Conservation (phyloP, 64 coral and sea anemone genomes). For the Anthopleura sola region DNA sequence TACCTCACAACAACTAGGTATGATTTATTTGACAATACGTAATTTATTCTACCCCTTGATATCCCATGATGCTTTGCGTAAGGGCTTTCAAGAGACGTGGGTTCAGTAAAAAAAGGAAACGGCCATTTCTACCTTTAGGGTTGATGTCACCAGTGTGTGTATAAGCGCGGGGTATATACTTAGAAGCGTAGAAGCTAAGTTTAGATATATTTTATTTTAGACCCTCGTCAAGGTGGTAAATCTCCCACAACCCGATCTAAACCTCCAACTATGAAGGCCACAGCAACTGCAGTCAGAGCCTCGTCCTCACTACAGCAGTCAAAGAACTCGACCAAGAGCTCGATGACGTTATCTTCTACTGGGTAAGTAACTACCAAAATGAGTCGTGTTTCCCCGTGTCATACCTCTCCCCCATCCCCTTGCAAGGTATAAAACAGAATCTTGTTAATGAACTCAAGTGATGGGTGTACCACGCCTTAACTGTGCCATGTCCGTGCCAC, state of each 20-base stretch:
- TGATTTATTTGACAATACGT: neutral
- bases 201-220: neutral
- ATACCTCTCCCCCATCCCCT: neutral
- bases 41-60: neutral
- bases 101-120: too few relatives aligned
- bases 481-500: too few relatives aligned
- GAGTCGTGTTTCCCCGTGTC: neutral
- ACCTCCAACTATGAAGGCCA: slow-evolving; percentile 36
- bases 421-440: too few relatives aligned
- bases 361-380: slow-evolving; percentile 20
- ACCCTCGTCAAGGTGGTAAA: neutral
- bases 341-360: slow-evolving; percentile 23
- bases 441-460: too few relatives aligned
- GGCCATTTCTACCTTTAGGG: neutral
- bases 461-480: too few relatives aligned
- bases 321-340: slow-evolving; percentile 23
- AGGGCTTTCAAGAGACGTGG: neutral
- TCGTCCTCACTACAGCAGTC: slow-evolving; percentile 38
- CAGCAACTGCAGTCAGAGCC: slow-evolving; percentile 48
- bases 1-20: neutral
- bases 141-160: too few relatives aligned
- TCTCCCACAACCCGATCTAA: slow-evolving; percentile 27
- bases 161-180: too few relatives aligned
- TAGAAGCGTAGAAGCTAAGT: neutral
- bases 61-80: neutral